phyloP scores from a whole-genome alignment of 1,140 invertebrate genomes.

The Reticulitermes speratus region DNA sequence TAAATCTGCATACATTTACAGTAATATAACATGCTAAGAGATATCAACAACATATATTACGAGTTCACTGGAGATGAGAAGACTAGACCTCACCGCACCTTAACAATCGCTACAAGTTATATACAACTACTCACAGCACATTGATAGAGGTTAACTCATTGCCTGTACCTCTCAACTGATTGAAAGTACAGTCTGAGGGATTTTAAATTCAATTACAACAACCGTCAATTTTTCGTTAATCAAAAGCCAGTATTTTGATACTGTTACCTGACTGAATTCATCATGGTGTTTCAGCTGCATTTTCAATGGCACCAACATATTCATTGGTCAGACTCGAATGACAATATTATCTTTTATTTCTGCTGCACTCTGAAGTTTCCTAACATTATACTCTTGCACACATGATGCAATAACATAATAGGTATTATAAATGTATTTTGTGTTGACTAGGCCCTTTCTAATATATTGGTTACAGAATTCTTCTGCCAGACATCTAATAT shows the following conservation, averaged over 20 bases:
- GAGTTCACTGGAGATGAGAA: neutral
- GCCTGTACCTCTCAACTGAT: neutral
- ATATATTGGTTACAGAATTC: neutral
- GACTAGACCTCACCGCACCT: constrained; percentile 2
- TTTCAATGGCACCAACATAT: neutral
- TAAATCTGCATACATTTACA: constrained; percentile 8
- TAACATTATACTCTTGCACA: neutral
- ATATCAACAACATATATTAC: neutral
- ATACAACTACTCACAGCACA: neutral
- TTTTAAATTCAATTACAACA: neutral
- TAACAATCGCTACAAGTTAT: neutral
- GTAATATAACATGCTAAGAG: neutral
- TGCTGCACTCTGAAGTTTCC: neutral
- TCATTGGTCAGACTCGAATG: neutral
- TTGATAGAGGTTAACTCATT: neutral
- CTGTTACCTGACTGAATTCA: neutral
- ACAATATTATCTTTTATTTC: neutral
- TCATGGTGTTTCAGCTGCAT: neutral
- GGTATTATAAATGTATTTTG: neutral
- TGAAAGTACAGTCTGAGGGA: neutral
- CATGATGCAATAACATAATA: neutral
- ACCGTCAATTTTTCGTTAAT: neutral
- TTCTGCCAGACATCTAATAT: neutral
- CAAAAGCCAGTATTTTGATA: neutral
- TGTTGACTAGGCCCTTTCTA: neutral